Evolutionary conservation across 30 jellyfish, hydroid and myxozoan genomes (phyloP).

Genomic region (Pelagia noctiluca): DNA sequence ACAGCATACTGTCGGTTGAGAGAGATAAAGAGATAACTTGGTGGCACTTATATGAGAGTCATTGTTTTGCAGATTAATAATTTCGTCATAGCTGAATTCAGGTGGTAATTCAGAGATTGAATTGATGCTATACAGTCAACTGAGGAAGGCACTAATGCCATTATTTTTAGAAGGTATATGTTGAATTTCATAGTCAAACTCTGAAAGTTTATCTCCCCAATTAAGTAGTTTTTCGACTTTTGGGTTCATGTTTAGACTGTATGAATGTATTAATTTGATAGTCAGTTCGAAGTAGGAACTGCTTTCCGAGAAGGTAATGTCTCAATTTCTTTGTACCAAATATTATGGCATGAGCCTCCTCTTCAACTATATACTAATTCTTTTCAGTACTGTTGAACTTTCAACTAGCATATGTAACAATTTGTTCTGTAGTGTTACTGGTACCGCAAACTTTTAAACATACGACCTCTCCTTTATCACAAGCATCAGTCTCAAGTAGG

Average conservation of each 20-base stretch:
- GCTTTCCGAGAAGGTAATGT: constrained; percentile 28
- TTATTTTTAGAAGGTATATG: constrained; percentile 37
- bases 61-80: constrained; percentile 19
- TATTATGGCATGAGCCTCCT: constrained; percentile 8
- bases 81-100: constrained; percentile 23
- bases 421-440: neutral
- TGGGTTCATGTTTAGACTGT: constrained; percentile 29
- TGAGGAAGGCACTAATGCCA: constrained; percentile 31
- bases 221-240: constrained; percentile 32
- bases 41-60: constrained; percentile 24
- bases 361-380: no score
- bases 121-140: constrained; percentile 14
- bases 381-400: neutral
- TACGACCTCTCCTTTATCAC: constrained; percentile 31
- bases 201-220: constrained; percentile 31
- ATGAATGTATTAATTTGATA: constrained; percentile 27
- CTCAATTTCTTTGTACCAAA: constrained; percentile 14
- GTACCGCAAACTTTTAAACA: constrained; percentile 17
- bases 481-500: constrained; percentile 39
- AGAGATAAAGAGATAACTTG: constrained; percentile 20
- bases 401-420: constrained; percentile 15
- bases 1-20: constrained; percentile 19
- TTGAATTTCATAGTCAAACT: constrained; percentile 36
- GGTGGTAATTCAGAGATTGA: constrained; percentile 20
- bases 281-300: constrained; percentile 27